phyloP scores from a whole-genome alignment of 2,797 vertebrate genomes.

The Cossypha niveicapilla region DNA sequence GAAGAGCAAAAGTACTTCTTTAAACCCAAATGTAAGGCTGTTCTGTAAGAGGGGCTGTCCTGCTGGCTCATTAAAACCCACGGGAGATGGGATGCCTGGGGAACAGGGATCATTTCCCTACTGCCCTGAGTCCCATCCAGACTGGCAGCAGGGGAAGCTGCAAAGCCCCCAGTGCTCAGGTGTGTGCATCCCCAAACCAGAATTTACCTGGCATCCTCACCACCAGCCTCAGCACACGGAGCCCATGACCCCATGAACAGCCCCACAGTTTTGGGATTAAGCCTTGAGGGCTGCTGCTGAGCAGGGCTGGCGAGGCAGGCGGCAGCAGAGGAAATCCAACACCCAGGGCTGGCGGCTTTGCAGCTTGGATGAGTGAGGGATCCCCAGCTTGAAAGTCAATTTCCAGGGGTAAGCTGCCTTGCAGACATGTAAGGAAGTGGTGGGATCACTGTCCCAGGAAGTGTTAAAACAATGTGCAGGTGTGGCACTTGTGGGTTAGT shows the following conservation, averaged over 20 bases:
- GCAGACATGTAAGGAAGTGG: neutral
- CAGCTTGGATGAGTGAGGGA: neutral
- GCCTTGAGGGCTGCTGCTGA: neutral
- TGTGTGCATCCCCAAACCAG: neutral
- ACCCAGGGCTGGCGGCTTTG: neutral
- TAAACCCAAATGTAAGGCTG: neutral
- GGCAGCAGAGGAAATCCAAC: neutral
- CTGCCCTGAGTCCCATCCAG: neutral
- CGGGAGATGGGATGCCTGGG: neutral
- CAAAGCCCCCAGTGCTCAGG: neutral
- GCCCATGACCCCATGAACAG: neutral
- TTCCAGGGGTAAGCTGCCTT: neutral
- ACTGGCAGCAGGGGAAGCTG: neutral
- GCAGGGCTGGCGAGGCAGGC: neutral
- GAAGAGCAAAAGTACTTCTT: neutral
- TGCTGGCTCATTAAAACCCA: neutral
- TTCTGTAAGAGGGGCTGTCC: neutral
- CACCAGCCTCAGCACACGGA: neutral
- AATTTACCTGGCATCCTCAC: neutral
- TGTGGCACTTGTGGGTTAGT: neutral
- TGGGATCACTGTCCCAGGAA: neutral
- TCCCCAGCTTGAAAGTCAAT: neutral
- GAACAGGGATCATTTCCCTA: neutral
- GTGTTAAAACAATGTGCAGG: accelerated
- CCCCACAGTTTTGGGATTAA: neutral